Conservation (phyloP, 2,797 vertebrate genomes). For the Sardinella longiceps region DNA sequence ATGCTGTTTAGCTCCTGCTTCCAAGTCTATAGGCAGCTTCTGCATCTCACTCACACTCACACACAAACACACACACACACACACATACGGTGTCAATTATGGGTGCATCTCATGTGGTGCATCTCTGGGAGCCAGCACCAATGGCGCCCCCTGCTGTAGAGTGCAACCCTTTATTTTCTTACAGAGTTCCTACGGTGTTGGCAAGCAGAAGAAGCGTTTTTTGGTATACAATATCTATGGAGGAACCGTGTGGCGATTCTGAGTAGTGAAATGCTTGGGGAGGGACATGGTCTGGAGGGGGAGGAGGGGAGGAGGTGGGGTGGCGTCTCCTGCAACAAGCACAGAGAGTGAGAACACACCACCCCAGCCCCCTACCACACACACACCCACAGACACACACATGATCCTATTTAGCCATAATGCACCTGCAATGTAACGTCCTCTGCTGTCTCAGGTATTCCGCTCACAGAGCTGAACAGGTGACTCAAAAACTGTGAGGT, state of each 20-base stretch:
- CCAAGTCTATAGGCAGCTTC: conserved; percentile 20
- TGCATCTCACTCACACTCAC: neutral
- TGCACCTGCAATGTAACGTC: neutral
- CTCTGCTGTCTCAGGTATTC: neutral
- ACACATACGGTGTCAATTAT: neutral
- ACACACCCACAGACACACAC: neutral
- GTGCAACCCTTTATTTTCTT: neutral
- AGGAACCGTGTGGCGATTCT: neutral
- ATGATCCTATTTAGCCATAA: neutral
- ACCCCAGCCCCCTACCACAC: neutral
- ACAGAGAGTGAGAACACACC: neutral
- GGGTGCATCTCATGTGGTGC: neutral
- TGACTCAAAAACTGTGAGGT: neutral
- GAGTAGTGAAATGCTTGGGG: neutral
- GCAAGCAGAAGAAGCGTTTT: conserved; percentile 8
- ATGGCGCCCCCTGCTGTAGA: neutral
- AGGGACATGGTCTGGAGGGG: neutral
- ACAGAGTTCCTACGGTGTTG: conserved; percentile 9
- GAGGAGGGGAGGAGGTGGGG: neutral
- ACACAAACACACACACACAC: too few species aligned
- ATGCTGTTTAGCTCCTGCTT: neutral
- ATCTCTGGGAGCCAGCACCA: conserved; percentile 29
- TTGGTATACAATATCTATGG: conserved; percentile 17
- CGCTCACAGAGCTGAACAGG: neutral
- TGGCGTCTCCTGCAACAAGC: neutral